Evolutionary conservation across 2,797 vertebrate genomes (phyloP).

Genomic region (Rousettus madagascariensis): DNA sequence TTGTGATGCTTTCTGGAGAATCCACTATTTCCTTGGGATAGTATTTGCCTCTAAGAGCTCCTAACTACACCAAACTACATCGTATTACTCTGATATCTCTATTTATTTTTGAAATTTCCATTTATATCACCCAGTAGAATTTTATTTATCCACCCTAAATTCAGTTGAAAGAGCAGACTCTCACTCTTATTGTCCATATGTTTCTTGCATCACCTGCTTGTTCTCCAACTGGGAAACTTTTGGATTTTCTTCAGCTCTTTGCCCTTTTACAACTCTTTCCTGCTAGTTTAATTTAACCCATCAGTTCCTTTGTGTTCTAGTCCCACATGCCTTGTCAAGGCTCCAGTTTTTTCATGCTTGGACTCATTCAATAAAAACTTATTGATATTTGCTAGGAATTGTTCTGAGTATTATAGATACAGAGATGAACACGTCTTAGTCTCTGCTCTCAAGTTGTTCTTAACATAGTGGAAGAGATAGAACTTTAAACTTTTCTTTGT

Average conservation of each 20-base stretch:
- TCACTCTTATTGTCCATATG: neutral
- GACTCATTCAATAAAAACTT: neutral
- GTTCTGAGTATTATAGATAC: neutral
- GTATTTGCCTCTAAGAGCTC: neutral
- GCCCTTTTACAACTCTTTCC: neutral
- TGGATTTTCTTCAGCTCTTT: neutral
- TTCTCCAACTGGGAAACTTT: neutral
- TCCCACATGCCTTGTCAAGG: neutral
- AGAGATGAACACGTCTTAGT: neutral
- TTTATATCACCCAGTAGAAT: neutral
- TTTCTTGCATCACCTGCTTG: neutral
- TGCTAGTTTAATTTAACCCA: neutral
- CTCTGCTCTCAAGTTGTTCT: neutral
- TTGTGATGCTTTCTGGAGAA: neutral
- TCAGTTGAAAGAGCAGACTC: neutral
- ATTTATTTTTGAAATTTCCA: slow-evolving; percentile 13
- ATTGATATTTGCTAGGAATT: neutral
- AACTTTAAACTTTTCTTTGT: neutral
- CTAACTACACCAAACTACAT: neutral
- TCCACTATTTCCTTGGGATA: neutral
- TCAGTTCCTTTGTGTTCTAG: neutral
- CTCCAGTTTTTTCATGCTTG: neutral
- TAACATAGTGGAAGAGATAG: neutral
- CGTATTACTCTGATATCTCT: neutral
- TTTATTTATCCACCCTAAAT: neutral